A percentile compares a stretch with the other conserved stretches of the same genome.
phyloP scores from a whole-genome alignment of 2,797 vertebrate species.

The Tinamus major region DNA sequence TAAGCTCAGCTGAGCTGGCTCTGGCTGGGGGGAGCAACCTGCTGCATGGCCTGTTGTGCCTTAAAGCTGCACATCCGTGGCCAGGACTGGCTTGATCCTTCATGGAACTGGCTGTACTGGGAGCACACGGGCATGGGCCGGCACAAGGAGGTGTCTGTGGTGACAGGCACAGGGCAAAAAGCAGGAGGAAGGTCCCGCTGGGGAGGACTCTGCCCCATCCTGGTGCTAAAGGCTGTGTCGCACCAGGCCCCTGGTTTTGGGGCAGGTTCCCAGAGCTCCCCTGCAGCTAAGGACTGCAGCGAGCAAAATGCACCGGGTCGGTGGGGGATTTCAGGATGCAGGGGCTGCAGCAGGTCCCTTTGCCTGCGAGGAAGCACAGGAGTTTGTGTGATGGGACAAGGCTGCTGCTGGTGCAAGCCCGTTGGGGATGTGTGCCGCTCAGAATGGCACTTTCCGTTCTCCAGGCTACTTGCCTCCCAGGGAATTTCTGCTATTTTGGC shows the following conservation, averaged over 20 bases:
- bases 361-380: neutral
- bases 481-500: neutral
- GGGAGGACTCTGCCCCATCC: too few species aligned
- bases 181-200: too few species aligned
- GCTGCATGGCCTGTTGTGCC: neutral
- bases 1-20: constrained; percentile 51
- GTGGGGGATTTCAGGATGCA: too few species aligned
- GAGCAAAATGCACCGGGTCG: too few species aligned
- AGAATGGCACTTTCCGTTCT: neutral
- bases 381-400: fast-evolving
- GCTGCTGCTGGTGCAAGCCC: neutral
- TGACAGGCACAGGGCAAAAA: too few species aligned
- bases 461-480: neutral
- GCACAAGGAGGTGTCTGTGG: too few species aligned
- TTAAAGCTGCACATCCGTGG: constrained; percentile 26
- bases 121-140: fast-evolving
- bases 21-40: constrained; percentile 43
- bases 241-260: too few species aligned
- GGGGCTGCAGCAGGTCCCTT: too few species aligned
- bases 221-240: too few species aligned
- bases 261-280: too few species aligned
- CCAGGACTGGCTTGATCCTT: fast-evolving
- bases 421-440: neutral
- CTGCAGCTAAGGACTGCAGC: too few species aligned
- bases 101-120: neutral